Evolutionary conservation across 2,888 invertebrate species (phyloP), one percentile per base, ranked within the genome.

Genomic region (Amblyjoppa fuscipennis): DNA sequence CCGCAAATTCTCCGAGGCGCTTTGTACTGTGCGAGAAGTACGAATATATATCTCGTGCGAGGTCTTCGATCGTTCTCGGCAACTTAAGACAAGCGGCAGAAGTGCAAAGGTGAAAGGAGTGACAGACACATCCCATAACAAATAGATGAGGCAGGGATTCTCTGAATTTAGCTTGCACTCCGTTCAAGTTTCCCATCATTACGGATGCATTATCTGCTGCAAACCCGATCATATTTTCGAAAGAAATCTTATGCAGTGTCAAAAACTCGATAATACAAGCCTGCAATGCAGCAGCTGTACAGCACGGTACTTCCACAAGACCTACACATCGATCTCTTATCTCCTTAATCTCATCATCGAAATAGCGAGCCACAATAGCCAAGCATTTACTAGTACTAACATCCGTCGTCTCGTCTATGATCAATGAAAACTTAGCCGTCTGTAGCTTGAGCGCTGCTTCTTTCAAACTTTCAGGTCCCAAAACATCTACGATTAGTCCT

Each of bases 321-420:
- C 77, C 76, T 20, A 84, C 45, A 59, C 74, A 80, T 6, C 74
- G 61, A 45, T 75, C 75, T 41, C n/a, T n/a, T n/a, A n/a, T n/a
- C n/a, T n/a, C n/a, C n/a, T n/a, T n/a, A n/a, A n/a, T n/a, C n/a
- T n/a, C n/a, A 16, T 61, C 80, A 38, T 68, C 80, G 20, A 79
- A 75, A 75, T 80, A 81, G 38, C 80, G 73, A 6, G 74, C 64
- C 38, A 84, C 71, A 13, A 84, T 28, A 59, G 20, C 64, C n/a
- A n/a, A n/a, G n/a, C n/a, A 64, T 49, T 84, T 88, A 66, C 88
- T 34, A 4, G 81, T 88, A 4, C 81, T 53, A 3, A 89, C 76
- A 81, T 90, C 89, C 0, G 89, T 91, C 5, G 89, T 87, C 77
- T 90, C 89, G 76, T 90, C 90, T 20, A 90, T 81, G 31, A 89